Evolutionary conservation across 1,140 invertebrate genomes (phyloP).

Genomic region (Platorchestia sp.): DNA sequence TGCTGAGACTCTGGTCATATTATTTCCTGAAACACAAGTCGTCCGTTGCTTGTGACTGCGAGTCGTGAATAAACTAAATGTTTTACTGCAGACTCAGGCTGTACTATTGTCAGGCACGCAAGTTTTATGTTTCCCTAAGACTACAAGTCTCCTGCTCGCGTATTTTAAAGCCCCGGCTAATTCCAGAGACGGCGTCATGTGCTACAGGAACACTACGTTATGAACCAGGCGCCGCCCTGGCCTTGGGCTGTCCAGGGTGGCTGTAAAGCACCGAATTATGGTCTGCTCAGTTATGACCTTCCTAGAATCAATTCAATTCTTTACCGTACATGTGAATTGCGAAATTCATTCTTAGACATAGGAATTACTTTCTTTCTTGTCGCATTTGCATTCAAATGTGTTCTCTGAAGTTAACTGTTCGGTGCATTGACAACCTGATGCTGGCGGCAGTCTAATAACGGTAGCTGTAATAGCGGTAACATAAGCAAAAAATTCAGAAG

Average conservation of each 20-base stretch:
- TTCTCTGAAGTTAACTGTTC: too few relatives aligned
- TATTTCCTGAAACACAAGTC: background rate
- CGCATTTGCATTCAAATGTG: too few relatives aligned
- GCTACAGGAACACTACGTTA: background rate
- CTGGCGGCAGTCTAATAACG: too few relatives aligned
- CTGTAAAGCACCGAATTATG: background rate
- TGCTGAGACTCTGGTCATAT: background rate
- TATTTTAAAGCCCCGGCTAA: background rate
- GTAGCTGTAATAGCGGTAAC: too few relatives aligned
- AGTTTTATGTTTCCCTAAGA: background rate
- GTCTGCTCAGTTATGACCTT: too few relatives aligned
- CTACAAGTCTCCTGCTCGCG: background rate
- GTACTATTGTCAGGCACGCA: background rate
- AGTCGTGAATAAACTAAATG: background rate
- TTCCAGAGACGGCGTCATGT: background rate
- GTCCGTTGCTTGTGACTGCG: background rate
- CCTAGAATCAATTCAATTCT: too few relatives aligned
- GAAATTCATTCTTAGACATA: too few relatives aligned
- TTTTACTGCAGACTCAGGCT: background rate
- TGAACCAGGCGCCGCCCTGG: background rate
- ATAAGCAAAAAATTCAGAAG: too few relatives aligned
- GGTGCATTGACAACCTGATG: too few relatives aligned
- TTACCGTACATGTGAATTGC: too few relatives aligned
- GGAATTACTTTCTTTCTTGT: too few relatives aligned
- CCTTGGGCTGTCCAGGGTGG: too few relatives aligned